Conservation (phyloP, 2,888 invertebrate genomes). For the Habroteleia sp. region DNA sequence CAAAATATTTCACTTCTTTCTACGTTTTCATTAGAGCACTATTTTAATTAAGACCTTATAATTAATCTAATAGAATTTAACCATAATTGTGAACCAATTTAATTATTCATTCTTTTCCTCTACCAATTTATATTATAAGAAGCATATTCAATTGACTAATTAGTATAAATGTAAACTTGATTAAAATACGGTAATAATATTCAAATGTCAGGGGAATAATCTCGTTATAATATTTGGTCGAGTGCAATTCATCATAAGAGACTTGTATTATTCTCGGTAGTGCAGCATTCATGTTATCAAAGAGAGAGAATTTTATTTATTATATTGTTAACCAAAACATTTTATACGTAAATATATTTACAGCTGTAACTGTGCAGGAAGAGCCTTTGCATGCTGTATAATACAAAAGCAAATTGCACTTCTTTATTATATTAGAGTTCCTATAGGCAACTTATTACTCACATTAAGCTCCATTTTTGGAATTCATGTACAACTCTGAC, state of each 20-base stretch:
- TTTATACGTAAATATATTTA: slow-evolving; percentile 21
- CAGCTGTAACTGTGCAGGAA: slow-evolving; percentile 15
- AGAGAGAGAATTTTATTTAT: slow-evolving; percentile 46
- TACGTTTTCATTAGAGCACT: slow-evolving; percentile 41
- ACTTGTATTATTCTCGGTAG: slow-evolving; percentile 8
- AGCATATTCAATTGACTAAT: slow-evolving; percentile 13
- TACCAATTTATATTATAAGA: slow-evolving; percentile 28
- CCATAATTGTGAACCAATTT: slow-evolving; percentile 22
- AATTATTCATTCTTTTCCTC: slow-evolving; percentile 25
- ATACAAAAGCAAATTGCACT: slow-evolving; percentile 12
- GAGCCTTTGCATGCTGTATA: slow-evolving; percentile 4
- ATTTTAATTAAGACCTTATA: slow-evolving; percentile 32
- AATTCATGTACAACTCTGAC: no score
- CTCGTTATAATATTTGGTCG: slow-evolving; percentile 38
- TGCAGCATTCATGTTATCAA: slow-evolving; percentile 41
- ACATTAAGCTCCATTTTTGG: slow-evolving; percentile 3
- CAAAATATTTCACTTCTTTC: slow-evolving; percentile 46
- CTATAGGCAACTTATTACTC: slow-evolving; percentile 2
- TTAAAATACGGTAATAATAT: slow-evolving; percentile 17
- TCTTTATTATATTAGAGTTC: background rate
- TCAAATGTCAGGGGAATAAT: slow-evolving; percentile 28
- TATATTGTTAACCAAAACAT: slow-evolving; percentile 18
- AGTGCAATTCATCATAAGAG: slow-evolving; percentile 37
- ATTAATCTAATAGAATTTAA: slow-evolving; percentile 45
- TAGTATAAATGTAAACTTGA: slow-evolving; percentile 28